Evolutionary conservation across 2,797 vertebrate species (phyloP), one percentile per base, ranked within the genome.

Genomic region (Sebastes itinus): DNA sequence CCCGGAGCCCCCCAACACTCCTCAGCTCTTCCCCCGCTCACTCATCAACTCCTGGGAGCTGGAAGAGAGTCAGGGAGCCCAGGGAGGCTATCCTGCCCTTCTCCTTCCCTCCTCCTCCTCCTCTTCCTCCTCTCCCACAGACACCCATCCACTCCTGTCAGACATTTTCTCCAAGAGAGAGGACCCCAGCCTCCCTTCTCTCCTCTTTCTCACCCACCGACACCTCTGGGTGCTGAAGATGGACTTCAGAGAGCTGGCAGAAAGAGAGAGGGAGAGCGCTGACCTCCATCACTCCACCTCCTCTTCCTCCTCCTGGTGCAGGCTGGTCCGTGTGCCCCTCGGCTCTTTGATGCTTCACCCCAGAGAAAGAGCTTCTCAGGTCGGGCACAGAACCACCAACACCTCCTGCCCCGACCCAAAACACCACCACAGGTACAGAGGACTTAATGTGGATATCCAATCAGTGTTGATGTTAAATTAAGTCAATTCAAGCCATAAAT

Each of bases 171-270:
- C 93, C 4, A 56, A 77, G 16, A 20, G 25, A 28, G 91, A 90
- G 42, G 92, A 93, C 1, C 86, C 91, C 14, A 87, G 94, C 74
- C 94, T 96, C 73, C 97, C 97, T 0, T 95, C 94, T 59, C 96
- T 98, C 94, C 89, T 99, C 85, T 96, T 99, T 88, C 95, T 99
- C 77, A 97, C 97, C 0, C 90, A 95, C 12, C 95, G 96, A 77
- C 95, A 98, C 78, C 94, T 99, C 60, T 97, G 97, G 20, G 90
- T 98, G 82, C 92, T 98, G 68, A 97, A 96, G 90, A 94, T 97
- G 4, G 96, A 98, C 92, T 97, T 98, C 80, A 83, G 77, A 63
- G 90, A 94, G 35, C 89, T 97, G 84, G 88, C 94, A 35, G 77
- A 61, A 12, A 72, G 52, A 72, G 77, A 87, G 56, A 73, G 69